Evolutionary conservation across 1,140 invertebrate genomes (phyloP).

Genomic region (Coboldia fuscipes): DNA sequence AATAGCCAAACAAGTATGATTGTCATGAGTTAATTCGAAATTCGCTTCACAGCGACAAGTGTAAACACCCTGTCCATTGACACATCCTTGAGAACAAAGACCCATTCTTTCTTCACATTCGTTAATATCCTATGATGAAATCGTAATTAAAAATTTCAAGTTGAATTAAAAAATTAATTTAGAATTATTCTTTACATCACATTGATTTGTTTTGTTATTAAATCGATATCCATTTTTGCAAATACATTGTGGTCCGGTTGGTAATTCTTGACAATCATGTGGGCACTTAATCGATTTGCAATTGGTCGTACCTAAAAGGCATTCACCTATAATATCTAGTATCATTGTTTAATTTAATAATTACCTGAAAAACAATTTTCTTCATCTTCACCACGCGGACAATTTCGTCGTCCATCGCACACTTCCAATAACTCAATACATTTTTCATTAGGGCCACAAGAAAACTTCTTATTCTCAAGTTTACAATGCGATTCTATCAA

Average conservation of each 20-base stretch:
- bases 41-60: conserved; percentile 57
- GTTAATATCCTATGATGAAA: conserved; percentile 37
- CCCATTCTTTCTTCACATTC: conserved; percentile 59
- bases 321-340: conserved; percentile 21
- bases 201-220: conserved; percentile 13
- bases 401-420: conserved; percentile 41
- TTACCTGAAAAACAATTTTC: not conserved
- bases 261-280: conserved; percentile 12
- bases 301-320: conserved; percentile 9
- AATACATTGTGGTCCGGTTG: conserved; percentile 22
- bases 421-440: conserved; percentile 31
- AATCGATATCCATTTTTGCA: conserved; percentile 22
- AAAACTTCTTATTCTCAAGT: conserved; percentile 11
- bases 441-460: conserved; percentile 16
- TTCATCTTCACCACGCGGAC: conserved; percentile 23
- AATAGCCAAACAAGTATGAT: conserved; percentile 42
- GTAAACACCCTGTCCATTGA: conserved; percentile 54
- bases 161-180: not conserved
- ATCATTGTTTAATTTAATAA: conserved; percentile 10
- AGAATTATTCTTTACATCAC: conserved; percentile 7
- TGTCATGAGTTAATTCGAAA: conserved; percentile 42
- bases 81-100: conserved; percentile 66
- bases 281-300: conserved; percentile 10
- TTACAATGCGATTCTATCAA: conserved; percentile 5
- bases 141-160: conserved; percentile 1